Evolutionary conservation across 2,113 vertebrate species (phyloP).

Genomic region (Crotalus horridus): DNA sequence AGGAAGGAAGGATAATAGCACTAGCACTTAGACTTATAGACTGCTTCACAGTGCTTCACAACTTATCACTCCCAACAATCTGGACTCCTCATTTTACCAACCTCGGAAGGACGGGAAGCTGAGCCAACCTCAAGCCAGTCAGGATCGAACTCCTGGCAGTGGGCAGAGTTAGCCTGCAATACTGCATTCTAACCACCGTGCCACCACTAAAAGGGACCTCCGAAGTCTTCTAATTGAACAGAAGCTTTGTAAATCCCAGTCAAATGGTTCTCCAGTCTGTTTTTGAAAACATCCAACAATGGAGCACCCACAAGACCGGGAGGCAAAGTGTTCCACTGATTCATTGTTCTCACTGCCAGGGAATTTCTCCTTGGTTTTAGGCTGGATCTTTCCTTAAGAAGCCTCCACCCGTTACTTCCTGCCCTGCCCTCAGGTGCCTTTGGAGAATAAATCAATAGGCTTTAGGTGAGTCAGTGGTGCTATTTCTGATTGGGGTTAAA

Average conservation of each 20-base stretch:
- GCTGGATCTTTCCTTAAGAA: not conserved
- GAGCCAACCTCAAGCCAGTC: no score
- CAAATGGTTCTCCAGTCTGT: not conserved
- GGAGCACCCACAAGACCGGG: not conserved
- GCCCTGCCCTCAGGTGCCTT: not conserved
- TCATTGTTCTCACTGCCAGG: not conserved
- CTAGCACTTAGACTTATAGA: no score
- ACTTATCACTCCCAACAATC: not conserved
- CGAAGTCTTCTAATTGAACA: not conserved
- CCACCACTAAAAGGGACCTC: not conserved
- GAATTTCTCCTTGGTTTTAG: not conserved
- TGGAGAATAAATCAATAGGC: not conserved
- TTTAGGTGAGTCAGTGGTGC: not conserved
- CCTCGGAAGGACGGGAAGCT: not conserved
- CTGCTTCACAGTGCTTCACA: no score
- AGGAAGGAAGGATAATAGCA: no score
- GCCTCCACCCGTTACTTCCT: not conserved
- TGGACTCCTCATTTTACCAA: not conserved
- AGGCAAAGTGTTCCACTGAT: not conserved
- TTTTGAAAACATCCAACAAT: not conserved
- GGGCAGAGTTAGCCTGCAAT: not conserved
- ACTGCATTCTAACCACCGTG: not conserved
- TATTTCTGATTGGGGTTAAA: no score
- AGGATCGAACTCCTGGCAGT: not conserved
- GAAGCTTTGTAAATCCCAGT: not conserved